phyloP scores from a whole-genome alignment of 2,888 invertebrate species.

The Prenolepis imparis region DNA sequence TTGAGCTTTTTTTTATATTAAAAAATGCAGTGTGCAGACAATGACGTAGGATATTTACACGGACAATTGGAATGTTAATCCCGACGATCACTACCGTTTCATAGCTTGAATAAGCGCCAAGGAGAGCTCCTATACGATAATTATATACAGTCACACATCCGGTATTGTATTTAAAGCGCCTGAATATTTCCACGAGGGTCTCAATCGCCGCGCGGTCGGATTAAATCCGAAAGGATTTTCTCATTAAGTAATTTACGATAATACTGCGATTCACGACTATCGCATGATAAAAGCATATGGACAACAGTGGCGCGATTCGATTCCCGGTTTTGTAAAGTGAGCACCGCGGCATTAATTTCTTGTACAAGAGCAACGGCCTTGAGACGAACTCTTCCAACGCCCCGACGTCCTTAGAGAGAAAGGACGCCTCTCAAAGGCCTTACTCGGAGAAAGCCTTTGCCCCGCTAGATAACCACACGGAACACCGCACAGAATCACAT shows the following conservation, averaged over 20 bases:
- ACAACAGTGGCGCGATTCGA: constrained; percentile 7
- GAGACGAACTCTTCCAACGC: constrained; percentile 70
- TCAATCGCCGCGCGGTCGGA: not conserved
- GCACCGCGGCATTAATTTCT: constrained; percentile 17
- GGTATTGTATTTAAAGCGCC: not conserved
- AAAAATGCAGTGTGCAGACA: not conserved
- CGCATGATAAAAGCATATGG: not conserved
- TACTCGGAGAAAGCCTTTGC: constrained; percentile 74
- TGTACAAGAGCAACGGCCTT: constrained; percentile 73
- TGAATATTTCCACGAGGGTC: not conserved
- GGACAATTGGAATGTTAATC: constrained; percentile 11
- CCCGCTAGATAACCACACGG: constrained; percentile 63
- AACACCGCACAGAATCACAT: constrained; percentile 51
- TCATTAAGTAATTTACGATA: not conserved
- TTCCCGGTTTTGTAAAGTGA: not conserved
- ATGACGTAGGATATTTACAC: constrained; percentile 20
- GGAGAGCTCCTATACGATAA: not conserved
- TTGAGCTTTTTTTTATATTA: not conserved
- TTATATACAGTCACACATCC: constrained; percentile 1
- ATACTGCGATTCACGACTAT: not conserved
- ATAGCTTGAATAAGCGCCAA: not conserved
- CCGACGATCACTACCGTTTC: not conserved
- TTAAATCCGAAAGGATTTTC: not conserved
- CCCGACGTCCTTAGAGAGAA: constrained; percentile 75
- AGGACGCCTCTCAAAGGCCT: constrained; percentile 73